Evolutionary conservation across 2,888 invertebrate species (phyloP).

Genomic region (Ommatoiulus sabulosus): DNA sequence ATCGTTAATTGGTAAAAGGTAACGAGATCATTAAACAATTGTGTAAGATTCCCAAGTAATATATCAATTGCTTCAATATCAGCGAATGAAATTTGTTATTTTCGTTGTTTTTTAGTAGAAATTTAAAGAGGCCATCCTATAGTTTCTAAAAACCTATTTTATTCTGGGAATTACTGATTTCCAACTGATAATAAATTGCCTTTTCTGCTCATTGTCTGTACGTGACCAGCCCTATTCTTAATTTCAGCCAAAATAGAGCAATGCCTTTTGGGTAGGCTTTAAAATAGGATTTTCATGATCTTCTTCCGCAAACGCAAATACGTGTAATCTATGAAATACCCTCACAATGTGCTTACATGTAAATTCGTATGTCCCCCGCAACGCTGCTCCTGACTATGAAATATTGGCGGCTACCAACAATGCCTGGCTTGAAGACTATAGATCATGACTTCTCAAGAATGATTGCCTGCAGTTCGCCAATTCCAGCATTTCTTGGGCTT

Average conservation of each 20-base stretch:
- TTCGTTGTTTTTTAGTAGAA: too few relatives aligned
- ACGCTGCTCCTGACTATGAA: not conserved
- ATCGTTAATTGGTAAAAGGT: too few relatives aligned
- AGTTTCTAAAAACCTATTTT: too few relatives aligned
- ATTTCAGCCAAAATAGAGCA: not conserved
- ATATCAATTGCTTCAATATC: too few relatives aligned
- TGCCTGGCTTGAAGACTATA: not conserved
- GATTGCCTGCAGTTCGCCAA: conserved; percentile 41
- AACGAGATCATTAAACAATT: too few relatives aligned
- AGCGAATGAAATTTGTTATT: too few relatives aligned
- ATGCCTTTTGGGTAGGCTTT: not conserved
- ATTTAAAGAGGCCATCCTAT: too few relatives aligned
- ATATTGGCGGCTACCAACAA: conserved; percentile 41
- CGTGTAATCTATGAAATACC: not conserved
- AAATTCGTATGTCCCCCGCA: not conserved
- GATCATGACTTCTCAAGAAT: conserved; percentile 46
- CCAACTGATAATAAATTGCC: not conserved
- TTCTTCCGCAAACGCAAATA: conserved; percentile 26
- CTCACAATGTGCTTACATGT: not conserved
- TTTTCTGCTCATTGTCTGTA: not conserved
- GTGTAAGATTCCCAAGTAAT: too few relatives aligned
- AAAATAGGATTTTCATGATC: not conserved
- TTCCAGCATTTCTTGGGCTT: not conserved
- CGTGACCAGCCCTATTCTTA: not conserved
- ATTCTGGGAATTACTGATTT: not conserved